Evolutionary conservation across 2,113 vertebrate genomes (phyloP).

Genomic region (Actenoides hombroni): DNA sequence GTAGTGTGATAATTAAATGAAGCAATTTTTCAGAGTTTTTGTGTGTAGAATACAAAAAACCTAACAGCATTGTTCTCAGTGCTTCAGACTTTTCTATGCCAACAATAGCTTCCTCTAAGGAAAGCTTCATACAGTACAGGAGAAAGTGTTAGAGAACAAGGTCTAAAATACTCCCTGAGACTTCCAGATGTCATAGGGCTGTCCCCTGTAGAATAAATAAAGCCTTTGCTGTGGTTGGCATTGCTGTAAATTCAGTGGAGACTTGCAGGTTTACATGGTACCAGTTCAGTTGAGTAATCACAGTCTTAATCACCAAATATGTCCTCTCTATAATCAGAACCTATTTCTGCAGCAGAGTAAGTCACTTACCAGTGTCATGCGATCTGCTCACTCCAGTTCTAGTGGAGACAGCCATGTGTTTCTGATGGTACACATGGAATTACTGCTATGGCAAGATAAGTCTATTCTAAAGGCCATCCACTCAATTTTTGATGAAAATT

Average conservation of each 20-base stretch:
- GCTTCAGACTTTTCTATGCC: not conserved
- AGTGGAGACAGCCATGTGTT: not conserved
- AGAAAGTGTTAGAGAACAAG: not conserved
- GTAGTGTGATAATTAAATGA: not conserved
- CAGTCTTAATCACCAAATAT: not conserved
- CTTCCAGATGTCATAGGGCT: not conserved
- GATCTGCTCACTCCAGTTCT: not conserved
- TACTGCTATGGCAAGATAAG: not conserved
- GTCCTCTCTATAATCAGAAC: not conserved
- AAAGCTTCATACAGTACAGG: not conserved
- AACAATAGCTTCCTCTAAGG: not conserved
- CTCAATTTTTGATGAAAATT: not conserved
- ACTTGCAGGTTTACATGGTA: no score
- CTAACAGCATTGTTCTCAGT: not conserved
- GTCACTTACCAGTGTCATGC: not conserved
- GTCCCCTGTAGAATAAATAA: not conserved
- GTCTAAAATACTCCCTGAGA: not conserved
- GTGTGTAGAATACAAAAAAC: not conserved
- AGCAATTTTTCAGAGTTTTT: not conserved
- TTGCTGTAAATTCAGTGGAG: not conserved
- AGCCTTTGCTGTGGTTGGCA: not conserved
- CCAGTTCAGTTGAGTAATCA: not conserved
- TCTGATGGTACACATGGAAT: not conserved
- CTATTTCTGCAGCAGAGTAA: not conserved
- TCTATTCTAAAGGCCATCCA: not conserved